A percentile compares a stretch with the other conserved stretches of the same genome.
Conservation (phyloP, 2,888 invertebrate genomes). For the Germaria angustata region DNA sequence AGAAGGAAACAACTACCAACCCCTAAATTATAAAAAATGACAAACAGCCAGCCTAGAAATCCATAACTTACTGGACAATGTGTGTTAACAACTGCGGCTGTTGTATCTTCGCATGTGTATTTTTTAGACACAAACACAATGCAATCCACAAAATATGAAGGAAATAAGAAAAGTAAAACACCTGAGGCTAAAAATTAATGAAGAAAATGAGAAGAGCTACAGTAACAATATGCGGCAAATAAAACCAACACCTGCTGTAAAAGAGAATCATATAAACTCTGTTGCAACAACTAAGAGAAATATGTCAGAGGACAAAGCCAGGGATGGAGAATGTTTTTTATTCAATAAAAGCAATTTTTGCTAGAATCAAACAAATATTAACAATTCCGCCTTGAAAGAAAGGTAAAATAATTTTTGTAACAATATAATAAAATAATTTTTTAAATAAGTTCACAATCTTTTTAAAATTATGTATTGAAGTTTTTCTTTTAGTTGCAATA, state of each 20-base stretch:
- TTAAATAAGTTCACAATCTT: too few species aligned
- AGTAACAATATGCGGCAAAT: background rate
- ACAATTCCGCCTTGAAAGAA: too few species aligned
- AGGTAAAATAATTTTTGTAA: too few species aligned
- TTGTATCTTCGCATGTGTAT: background rate
- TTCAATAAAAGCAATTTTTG: too few species aligned
- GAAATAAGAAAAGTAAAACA: slow-evolving; percentile 15
- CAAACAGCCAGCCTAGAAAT: background rate
- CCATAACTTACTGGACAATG: background rate
- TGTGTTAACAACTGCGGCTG: slow-evolving; percentile 18
- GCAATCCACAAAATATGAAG: slow-evolving; percentile 29
- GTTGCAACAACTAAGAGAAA: slow-evolving; percentile 8
- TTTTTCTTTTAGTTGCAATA: too few species aligned
- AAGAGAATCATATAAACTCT: background rate
- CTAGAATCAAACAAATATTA: too few species aligned
- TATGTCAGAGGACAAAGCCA: background rate
- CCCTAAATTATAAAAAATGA: background rate
- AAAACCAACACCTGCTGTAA: slow-evolving; percentile 27
- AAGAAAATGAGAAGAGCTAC: background rate
- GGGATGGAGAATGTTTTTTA: background rate
- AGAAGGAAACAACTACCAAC: too few species aligned
- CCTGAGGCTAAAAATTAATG: slow-evolving; percentile 24
- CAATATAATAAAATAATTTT: too few species aligned
- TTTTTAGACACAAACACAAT: slow-evolving; percentile 22
- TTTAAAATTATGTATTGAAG: too few species aligned